Conservation (phyloP, 1,140 invertebrate genomes). For the Nymphalis io region DNA sequence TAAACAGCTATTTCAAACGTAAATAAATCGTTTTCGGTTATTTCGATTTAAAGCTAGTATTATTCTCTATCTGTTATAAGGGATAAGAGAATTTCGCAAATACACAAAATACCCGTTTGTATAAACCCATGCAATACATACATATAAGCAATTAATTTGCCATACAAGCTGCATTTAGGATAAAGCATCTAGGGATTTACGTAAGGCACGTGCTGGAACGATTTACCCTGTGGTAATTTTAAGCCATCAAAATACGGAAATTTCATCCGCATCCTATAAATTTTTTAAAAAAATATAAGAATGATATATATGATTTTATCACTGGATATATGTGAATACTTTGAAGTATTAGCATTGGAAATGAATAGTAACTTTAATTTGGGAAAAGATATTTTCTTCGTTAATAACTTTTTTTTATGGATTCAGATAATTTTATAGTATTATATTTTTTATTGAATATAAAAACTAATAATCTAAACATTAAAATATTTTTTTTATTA, state of each 20-base stretch:
- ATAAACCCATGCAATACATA: constrained; percentile 15
- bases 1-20: too few species aligned
- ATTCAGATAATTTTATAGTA: too few species aligned
- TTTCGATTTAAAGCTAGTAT: too few species aligned
- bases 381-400: too few species aligned
- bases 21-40: too few species aligned
- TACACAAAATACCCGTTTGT: constrained; percentile 4
- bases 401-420: too few species aligned
- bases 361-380: background rate
- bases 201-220: constrained; percentile 26
- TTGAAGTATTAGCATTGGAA: background rate
- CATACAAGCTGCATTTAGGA: constrained; percentile 24
- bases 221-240: constrained; percentile 21
- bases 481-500: too few species aligned
- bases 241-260: constrained; percentile 27
- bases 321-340: background rate
- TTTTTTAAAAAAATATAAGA: background rate
- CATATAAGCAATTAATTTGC: constrained; percentile 14
- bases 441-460: too few species aligned
- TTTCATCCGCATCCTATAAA: constrained; percentile 21
- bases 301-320: background rate
- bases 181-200: constrained; percentile 28
- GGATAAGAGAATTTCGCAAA: background rate
- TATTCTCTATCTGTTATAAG: background rate
- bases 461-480: too few species aligned